Conservation (phyloP, 2,888 invertebrate genomes). For the Habroteleia sp. region DNA sequence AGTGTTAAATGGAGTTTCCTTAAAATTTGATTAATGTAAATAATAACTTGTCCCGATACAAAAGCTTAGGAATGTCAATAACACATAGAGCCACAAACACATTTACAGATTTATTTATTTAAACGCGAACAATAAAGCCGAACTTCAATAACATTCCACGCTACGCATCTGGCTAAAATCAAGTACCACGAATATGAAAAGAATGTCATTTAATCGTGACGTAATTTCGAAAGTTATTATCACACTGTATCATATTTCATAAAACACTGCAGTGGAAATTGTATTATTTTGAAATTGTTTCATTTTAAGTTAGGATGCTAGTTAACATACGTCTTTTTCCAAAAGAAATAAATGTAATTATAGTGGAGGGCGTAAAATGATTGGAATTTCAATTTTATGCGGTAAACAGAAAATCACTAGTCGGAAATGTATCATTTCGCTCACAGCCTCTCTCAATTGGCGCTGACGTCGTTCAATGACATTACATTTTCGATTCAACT, state of each 20-base stretch:
- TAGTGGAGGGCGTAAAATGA: conserved; percentile 35
- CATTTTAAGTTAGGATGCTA: too few species aligned
- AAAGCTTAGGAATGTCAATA: not conserved
- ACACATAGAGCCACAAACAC: conserved; percentile 5
- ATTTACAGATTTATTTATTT: conserved; percentile 13
- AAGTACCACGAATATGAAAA: conserved; percentile 1
- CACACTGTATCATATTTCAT: conserved; percentile 10
- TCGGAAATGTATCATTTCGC: conserved; percentile 40
- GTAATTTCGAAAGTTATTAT: conserved; percentile 13
- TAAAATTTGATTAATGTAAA: not conserved
- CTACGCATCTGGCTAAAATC: too few species aligned
- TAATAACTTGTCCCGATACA: not conserved
- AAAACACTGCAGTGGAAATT: conserved; percentile 18
- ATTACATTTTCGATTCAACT: conserved; percentile 27
- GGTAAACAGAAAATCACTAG: conserved; percentile 47
- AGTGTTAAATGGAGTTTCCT: too few species aligned
- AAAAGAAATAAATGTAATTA: conserved; percentile 23
- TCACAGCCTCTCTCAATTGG: conserved; percentile 7
- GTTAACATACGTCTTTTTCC: conserved; percentile 2
- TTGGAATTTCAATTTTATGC: conserved; percentile 52
- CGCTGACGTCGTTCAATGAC: conserved; percentile 20
- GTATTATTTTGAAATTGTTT: conserved; percentile 25
- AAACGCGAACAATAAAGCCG: conserved; percentile 5
- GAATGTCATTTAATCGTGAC: conserved; percentile 11
- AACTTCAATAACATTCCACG: not conserved